Evolutionary conservation across 2,797 vertebrate genomes (phyloP).

Genomic region (Muraenolepis orangiensis): DNA sequence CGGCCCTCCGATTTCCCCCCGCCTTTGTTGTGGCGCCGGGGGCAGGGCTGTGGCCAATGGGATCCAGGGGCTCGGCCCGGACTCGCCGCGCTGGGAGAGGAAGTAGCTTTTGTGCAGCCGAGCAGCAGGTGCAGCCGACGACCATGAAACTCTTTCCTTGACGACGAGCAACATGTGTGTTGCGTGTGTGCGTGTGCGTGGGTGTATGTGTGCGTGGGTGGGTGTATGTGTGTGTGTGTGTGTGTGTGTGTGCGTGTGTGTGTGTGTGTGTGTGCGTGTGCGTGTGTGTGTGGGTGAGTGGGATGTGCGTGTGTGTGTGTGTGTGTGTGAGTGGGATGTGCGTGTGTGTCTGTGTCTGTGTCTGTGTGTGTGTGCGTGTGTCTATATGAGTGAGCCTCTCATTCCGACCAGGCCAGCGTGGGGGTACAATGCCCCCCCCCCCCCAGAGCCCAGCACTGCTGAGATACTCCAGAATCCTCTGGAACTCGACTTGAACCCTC

Average conservation of each 20-base stretch:
- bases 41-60: constrained; percentile 65
- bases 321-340: not conserved
- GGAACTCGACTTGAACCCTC: constrained; percentile 73
- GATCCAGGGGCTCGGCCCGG: constrained; percentile 63
- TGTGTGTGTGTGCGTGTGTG: constrained; percentile 14
- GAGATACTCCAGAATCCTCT: constrained; percentile 73
- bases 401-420: constrained; percentile 33
- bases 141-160: constrained; percentile 54
- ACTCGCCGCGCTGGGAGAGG: constrained; percentile 70
- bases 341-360: constrained; percentile 1
- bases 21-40: constrained; percentile 70
- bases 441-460: constrained; percentile 45
- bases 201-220: constrained; percentile 20
- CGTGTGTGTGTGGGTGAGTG: constrained; percentile 11
- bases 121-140: constrained; percentile 74
- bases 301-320: constrained; percentile 28
- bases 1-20: constrained; percentile 72
- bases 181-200: constrained; percentile 12
- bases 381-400: not conserved
- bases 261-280: constrained; percentile 24
- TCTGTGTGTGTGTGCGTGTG: not conserved
- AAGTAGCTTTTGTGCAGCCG: constrained; percentile 73
- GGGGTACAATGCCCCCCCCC: not conserved
- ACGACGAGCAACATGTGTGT: constrained; percentile 1
- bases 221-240: not conserved